Conservation (phyloP, 1,140 invertebrate species). For the Drosophila erecta region DNA sequence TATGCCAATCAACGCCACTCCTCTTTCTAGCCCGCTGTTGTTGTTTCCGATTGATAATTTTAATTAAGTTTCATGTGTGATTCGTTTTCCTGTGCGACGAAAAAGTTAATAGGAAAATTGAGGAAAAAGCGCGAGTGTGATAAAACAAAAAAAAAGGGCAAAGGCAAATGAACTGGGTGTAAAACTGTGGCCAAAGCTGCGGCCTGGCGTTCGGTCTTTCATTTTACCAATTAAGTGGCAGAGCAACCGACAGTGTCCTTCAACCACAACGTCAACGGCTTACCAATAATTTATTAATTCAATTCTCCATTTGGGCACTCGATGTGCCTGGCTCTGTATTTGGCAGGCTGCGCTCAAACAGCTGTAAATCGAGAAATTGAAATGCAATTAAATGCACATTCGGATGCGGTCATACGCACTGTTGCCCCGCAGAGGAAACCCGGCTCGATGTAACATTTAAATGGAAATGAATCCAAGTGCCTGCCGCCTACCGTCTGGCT, state of each 20-base stretch:
- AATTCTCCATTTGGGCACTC: slow-evolving; percentile 22
- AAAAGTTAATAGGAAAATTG: not conserved
- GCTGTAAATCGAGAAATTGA: slow-evolving; percentile 53
- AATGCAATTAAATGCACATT: slow-evolving; percentile 70
- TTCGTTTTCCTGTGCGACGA: slow-evolving; percentile 2
- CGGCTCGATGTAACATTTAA: slow-evolving; percentile 25
- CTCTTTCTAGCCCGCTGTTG: slow-evolving; percentile 5
- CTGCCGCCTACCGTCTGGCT: slow-evolving; percentile 11
- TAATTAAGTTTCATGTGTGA: slow-evolving; percentile 34
- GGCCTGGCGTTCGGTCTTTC: slow-evolving; percentile 9
- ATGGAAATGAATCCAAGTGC: slow-evolving; percentile 17
- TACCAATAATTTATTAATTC: slow-evolving; percentile 52
- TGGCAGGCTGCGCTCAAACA: slow-evolving; percentile 43
- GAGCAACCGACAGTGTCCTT: slow-evolving; percentile 8
- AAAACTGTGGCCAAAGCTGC: slow-evolving; percentile 19
- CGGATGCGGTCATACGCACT: slow-evolving; percentile 73
- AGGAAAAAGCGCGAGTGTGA: not conserved
- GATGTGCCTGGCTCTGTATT: not conserved
- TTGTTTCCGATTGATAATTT: slow-evolving; percentile 31
- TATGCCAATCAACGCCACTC: slow-evolving; percentile 37
- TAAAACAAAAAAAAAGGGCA: not conserved
- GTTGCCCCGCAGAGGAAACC: slow-evolving; percentile 47
- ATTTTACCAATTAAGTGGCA: slow-evolving; percentile 38
- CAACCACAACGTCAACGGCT: slow-evolving; percentile 27
- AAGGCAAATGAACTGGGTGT: slow-evolving; percentile 25